phyloP scores from a whole-genome alignment of 2,797 vertebrate genomes.

The Rhinogobio ventralis region DNA sequence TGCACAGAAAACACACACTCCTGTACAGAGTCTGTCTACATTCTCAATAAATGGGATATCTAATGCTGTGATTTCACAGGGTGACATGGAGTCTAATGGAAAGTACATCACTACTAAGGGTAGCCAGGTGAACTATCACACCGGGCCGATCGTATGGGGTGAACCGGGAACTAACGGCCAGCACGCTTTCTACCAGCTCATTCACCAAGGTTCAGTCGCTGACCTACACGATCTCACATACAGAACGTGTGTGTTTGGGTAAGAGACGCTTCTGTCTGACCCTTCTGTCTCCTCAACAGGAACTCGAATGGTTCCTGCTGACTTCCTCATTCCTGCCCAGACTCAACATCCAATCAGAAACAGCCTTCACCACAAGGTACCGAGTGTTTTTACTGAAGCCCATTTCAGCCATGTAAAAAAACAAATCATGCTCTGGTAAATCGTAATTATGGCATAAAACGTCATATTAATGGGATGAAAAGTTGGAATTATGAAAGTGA shows the following conservation, averaged over 20 bases:
- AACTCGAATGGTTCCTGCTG: constrained; percentile 94
- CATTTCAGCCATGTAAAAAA: neutral
- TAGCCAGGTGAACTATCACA: constrained; percentile 88
- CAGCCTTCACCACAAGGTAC: constrained; percentile 93
- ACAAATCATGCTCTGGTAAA: neutral
- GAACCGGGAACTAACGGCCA: constrained; percentile 98
- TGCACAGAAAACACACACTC: constrained; percentile 58
- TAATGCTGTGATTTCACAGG: constrained; percentile 72
- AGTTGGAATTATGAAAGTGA: fast-evolving
- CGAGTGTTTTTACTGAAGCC: neutral
- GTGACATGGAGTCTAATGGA: constrained; percentile 98
- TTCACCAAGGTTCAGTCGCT: constrained; percentile 88
- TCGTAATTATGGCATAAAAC: neutral
- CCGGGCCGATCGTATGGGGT: constrained; percentile 96
- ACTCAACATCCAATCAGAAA: constrained; percentile 92
- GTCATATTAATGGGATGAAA: neutral
- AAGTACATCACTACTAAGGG: constrained; percentile 94
- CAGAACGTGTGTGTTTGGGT: neutral
- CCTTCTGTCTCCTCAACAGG: constrained; percentile 74
- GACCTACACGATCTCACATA: neutral
- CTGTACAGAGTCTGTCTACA: too few relatives aligned
- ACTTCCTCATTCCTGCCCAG: constrained; percentile 95
- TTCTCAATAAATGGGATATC: neutral
- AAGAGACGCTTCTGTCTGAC: neutral
- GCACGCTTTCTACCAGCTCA: constrained; percentile 98